Evolutionary conservation across 2,113 vertebrate genomes (phyloP), one percentile per base, ranked within the genome.

Genomic region (Anoplopoma fimbria): DNA sequence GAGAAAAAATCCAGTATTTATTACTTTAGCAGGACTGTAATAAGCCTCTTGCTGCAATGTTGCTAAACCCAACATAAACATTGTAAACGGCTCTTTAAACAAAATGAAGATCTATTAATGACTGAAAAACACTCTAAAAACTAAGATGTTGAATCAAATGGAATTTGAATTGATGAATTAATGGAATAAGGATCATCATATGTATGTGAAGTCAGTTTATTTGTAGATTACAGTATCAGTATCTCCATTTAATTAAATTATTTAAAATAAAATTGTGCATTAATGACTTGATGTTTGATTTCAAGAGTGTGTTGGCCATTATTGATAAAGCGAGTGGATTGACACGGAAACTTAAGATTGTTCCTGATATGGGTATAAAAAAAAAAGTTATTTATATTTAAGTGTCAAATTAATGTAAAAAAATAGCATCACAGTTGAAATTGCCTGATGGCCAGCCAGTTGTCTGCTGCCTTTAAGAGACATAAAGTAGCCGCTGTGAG

Each of bases 391-490:
- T 42, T 51, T 29, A 47, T 61, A 61, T 63, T n/a, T 34, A 67
- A 19, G 25, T 19, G 45, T n/a, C 67, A 79, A 42, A 17, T 38
- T 25, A 62, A 77, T 36, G 33, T 51, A 40, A 78, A 82, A 61
- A 74, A 33, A 1, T 0, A n/a, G 4, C 71, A 12, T 1, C 42
- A 6, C 65, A 2, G 53, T 61, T 55, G 60, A 77, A 63, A 71
- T n/a, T 21, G 68, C 65, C 33, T 77, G 51, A 60, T 27, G 67
- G 40, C 34, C 38, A 51, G 57, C 36, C 82, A 65, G 77, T 78
- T 7, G 55, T 76, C 33, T 33, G 21, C 68, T 13, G 71, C 80
- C 76, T 83, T 55, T 68, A 51, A 75, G 76, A 57, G 78, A 81
- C 47, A 27, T 12, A 13, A 47, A 65, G 19, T 23, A 23, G 47